Evolutionary conservation across 2,113 vertebrate species (phyloP).

Genomic region (Coreoperca whiteheadi): DNA sequence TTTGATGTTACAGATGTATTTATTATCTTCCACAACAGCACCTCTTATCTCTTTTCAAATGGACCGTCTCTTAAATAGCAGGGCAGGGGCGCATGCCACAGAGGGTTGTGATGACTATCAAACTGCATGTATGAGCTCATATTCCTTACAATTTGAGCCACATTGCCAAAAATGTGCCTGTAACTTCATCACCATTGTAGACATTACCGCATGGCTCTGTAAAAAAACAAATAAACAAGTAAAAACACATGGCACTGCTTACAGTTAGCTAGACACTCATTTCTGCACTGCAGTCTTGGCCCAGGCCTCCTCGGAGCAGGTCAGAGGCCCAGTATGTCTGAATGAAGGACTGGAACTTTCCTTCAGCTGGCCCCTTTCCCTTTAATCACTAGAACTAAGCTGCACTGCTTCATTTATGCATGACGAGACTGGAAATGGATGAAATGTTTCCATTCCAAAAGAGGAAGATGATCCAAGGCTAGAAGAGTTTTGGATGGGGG

Average conservation of each 20-base stretch:
- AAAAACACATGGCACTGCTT: conserved; percentile 53
- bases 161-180: conserved; percentile 51
- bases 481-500: conserved; percentile 48
- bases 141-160: conserved; percentile 49
- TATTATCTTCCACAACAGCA: conserved; percentile 41
- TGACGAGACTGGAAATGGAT: conserved; percentile 68
- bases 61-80: conserved; percentile 45
- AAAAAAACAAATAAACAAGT: neutral
- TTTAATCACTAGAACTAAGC: conserved; percentile 72
- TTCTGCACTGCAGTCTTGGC: conserved; percentile 71
- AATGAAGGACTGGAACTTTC: conserved; percentile 59
- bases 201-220: conserved; percentile 72
- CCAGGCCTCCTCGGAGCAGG: conserved; percentile 46
- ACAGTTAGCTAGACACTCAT: conserved; percentile 48
- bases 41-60: conserved; percentile 30
- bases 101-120: conserved; percentile 73
- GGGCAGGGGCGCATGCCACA: conserved; percentile 71
- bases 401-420: conserved; percentile 78
- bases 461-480: conserved; percentile 74
- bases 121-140: conserved; percentile 77
- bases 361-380: conserved; percentile 56
- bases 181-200: conserved; percentile 68
- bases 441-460: conserved; percentile 77
- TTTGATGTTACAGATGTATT: conserved; percentile 41
- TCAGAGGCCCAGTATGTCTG: conserved; percentile 60